Base-by-base conservation (phyloP, 2,888 invertebrate species). In the Keiferia lycopersicella region DNA sequence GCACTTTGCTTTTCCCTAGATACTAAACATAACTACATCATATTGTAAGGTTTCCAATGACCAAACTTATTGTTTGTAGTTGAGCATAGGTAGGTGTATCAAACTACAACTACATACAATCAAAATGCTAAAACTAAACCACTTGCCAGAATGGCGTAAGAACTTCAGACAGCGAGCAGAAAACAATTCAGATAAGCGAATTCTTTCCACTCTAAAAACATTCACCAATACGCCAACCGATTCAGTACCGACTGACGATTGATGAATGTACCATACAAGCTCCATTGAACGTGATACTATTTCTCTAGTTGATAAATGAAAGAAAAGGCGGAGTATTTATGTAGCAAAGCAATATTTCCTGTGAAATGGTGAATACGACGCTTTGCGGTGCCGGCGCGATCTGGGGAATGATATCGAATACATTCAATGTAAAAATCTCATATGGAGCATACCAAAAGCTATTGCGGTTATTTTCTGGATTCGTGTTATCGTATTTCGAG, bases 241-340 rank as follows among this genome's bases (percentile, higher is more conserved):
- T 45, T 45, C 4, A 16, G n/a, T n/a, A 45, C 51, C 20, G 11
- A 22, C 12, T 34, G 30, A 56, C 34, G 26, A 30, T 56, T 56
- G 30, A 56, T 56, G 56, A 56, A 56, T 22, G 51, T 53, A 34
- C n/a, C 34, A 16, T n/a, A 34, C 56, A 26, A 34, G 56, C n/a
- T 56, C 16, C 34, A 26, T 56, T 56, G 56, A 56, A 56, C 34
- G 30, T 34, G 34, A 30, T 30, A 26, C 26, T 12, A 56, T 56
- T 56, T 56, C 30, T 56, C 56, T 56, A 56, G 30, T n/a, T 56
- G 56, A 56, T 34, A 56, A 56, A 56, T 56, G 56, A 56, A 56
- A 34, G 30, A 26, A 56, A 56, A 56, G 53, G 26, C 22, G 56
- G 34, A 58, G 18, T 38, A 14, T 58, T 58, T 58, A 57, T 58